Conservation (phyloP, 2,797 vertebrate species). For the Poeciliopsis gracilis region DNA sequence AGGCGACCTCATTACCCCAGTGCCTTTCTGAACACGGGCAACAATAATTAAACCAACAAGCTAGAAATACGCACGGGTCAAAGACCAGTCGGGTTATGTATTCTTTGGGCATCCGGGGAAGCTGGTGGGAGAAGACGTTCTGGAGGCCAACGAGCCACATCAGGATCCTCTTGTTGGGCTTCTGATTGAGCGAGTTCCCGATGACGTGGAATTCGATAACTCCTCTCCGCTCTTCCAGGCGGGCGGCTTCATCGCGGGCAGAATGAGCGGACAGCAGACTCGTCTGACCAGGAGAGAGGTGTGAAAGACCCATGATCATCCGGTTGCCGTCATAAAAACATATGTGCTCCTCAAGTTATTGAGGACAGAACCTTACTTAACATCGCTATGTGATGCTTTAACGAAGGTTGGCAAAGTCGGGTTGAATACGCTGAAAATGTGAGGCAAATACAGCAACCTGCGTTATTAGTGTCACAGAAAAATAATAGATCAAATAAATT, state of each 20-base stretch:
- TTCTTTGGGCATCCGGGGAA: slow-evolving; percentile 98
- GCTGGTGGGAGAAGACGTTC: slow-evolving; percentile 97
- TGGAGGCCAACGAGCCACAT: slow-evolving; percentile 99
- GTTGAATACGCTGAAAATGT: background rate
- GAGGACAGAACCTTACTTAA: background rate
- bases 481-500: background rate
- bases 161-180: slow-evolving; percentile 96
- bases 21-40: background rate
- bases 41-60: background rate
- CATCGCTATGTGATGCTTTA: background rate
- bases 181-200: slow-evolving; percentile 95
- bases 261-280: slow-evolving; percentile 95
- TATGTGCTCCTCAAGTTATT: background rate
- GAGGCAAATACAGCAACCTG: background rate
- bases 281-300: slow-evolving; percentile 77
- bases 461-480: background rate
- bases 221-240: slow-evolving; percentile 92
- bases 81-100: slow-evolving; percentile 99
- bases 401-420: background rate
- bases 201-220: slow-evolving; percentile 98
- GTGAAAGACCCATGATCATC: background rate
- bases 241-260: slow-evolving; percentile 92
- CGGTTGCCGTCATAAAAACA: background rate
- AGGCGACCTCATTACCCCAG: background rate
- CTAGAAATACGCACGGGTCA: slow-evolving; percentile 87